Conservation (phyloP, 2,113 vertebrate genomes). For the Baryphthengus martii region DNA sequence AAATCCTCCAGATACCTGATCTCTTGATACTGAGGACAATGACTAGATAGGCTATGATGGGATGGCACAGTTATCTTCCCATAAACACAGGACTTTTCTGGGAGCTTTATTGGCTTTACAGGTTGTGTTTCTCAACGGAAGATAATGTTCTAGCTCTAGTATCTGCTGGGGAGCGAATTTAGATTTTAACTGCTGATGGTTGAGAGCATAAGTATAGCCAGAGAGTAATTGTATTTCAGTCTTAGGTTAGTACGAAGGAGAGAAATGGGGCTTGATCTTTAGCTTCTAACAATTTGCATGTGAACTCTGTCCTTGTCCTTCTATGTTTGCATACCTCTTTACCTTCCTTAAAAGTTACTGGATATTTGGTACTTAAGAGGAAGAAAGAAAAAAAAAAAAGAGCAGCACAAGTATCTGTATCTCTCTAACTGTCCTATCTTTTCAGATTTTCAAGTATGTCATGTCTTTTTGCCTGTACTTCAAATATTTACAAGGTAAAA, state of each 20-base stretch:
- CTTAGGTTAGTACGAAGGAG: not conserved
- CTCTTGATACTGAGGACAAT: not conserved
- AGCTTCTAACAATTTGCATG: not conserved
- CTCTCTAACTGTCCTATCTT: not conserved
- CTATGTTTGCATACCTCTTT: not conserved
- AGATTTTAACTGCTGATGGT: not conserved
- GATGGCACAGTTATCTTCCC: not conserved
- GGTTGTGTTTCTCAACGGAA: not conserved
- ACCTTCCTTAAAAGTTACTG: not conserved
- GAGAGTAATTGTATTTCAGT: not conserved
- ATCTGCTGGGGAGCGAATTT: not conserved
- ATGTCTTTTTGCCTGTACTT: not conserved
- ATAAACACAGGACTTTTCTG: not conserved
- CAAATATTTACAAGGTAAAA: slow-evolving; percentile 46
- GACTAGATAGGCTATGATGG: not conserved
- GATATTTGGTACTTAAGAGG: not conserved
- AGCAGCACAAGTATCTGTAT: not conserved
- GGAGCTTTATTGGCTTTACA: not conserved
- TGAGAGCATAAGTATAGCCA: not conserved
- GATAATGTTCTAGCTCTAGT: not conserved
- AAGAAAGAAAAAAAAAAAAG: too few relatives aligned
- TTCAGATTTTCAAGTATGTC: slow-evolving; percentile 13
- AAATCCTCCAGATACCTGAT: not conserved
- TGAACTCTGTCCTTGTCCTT: not conserved
- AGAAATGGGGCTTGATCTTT: not conserved